phyloP scores from a whole-genome alignment of 2,113 vertebrate species.

The Rynchops niger region DNA sequence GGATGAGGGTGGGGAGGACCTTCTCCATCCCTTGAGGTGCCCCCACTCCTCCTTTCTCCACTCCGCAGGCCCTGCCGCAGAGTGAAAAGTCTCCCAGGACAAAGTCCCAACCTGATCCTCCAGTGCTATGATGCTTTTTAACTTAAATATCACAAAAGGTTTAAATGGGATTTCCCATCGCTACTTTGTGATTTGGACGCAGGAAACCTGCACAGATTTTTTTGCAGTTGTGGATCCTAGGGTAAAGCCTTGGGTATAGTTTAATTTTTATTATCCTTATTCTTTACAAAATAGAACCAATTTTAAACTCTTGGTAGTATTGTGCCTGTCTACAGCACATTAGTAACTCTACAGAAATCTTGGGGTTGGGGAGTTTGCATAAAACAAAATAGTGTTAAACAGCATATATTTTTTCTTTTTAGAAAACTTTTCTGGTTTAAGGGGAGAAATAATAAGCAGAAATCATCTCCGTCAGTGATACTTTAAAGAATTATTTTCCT shows the following conservation, averaged over 20 bases:
- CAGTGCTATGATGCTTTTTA: neutral
- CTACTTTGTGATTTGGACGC: neutral
- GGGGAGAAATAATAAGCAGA: neutral
- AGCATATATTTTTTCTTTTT: neutral
- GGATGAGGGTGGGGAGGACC: neutral
- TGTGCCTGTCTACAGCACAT: neutral
- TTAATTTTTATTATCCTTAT: neutral
- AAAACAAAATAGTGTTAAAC: neutral
- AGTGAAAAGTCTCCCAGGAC: neutral
- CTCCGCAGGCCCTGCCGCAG: rapidly evolving
- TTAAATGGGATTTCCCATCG: neutral
- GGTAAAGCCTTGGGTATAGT: neutral
- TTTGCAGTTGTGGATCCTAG: neutral
- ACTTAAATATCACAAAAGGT: neutral
- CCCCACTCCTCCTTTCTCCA: neutral
- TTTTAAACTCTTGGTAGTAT: neutral
- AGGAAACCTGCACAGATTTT: neutral
- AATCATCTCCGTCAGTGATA: neutral
- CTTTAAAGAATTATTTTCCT: neutral
- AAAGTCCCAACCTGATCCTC: neutral
- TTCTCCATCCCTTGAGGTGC: neutral
- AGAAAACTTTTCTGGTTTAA: neutral
- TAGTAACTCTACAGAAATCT: neutral
- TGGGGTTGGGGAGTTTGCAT: neutral
- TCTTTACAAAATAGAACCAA: neutral